phyloP scores from a whole-genome alignment of 2,888 invertebrate species.

The Crioceris asparagi region DNA sequence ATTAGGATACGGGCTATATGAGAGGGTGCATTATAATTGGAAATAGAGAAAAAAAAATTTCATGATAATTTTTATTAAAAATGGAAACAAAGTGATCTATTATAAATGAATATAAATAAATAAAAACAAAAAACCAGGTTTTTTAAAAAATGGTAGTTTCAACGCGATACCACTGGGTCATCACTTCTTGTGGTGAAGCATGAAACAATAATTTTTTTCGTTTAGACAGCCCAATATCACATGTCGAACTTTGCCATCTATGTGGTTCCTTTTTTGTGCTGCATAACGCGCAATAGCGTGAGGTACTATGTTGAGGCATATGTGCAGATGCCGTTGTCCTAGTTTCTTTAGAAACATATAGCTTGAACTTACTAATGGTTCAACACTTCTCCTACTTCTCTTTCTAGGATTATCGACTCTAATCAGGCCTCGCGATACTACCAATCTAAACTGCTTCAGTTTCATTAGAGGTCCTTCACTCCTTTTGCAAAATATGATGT shows the following conservation, averaged over 20 bases:
- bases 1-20: too few relatives aligned
- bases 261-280: too few relatives aligned
- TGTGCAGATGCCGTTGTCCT: neutral
- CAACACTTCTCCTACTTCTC: too few relatives aligned
- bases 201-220: neutral
- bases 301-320: neutral
- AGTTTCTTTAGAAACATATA: neutral
- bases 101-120: too few relatives aligned
- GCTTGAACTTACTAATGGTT: neutral
- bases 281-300: neutral
- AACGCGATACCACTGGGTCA: too few relatives aligned
- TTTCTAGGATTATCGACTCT: neutral
- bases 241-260: neutral
- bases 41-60: too few relatives aligned
- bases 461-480: neutral
- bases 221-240: neutral
- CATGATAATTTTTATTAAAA: too few relatives aligned
- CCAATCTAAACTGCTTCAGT: neutral
- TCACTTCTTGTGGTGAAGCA: neutral
- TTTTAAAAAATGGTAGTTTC: too few relatives aligned
- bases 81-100: too few relatives aligned
- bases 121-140: too few relatives aligned
- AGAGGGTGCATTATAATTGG: too few relatives aligned
- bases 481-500: neutral
- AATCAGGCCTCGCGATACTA: neutral